phyloP scores from a whole-genome alignment of 2,797 vertebrate genomes.

The Margarornis squamiger region DNA sequence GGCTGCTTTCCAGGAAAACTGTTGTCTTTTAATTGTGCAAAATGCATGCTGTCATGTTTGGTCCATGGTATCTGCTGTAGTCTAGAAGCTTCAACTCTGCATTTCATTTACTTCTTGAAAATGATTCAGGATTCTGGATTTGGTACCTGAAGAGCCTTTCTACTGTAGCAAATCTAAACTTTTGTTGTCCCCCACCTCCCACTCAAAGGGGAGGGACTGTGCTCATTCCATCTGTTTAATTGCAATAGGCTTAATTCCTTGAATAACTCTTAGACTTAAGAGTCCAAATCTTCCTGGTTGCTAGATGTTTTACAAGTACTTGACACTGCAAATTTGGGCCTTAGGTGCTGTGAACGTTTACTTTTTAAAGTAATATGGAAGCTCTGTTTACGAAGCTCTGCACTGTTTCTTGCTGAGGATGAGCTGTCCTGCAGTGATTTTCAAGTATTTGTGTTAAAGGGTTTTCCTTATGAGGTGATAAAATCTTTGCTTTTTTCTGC shows the following conservation, averaged over 20 bases:
- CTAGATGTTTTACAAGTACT: neutral
- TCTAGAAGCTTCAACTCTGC: neutral
- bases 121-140: neutral
- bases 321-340: neutral
- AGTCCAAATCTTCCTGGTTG: neutral
- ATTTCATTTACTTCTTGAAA: neutral
- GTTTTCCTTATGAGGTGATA: neutral
- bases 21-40: neutral
- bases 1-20: neutral
- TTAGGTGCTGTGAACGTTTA: neutral
- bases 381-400: neutral
- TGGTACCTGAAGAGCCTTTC: neutral
- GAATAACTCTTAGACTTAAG: neutral
- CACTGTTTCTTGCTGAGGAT: neutral
- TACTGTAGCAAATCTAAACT: neutral
- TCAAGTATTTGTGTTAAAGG: neutral
- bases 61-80: neutral
- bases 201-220: neutral
- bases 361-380: neutral
- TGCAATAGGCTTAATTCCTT: neutral
- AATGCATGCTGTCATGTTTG: accelerated
- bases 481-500: neutral
- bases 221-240: neutral
- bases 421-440: neutral
- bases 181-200: neutral